These are phyloP conservation scores for Rhagoletis pomonella DNA, from an alignment of 1,140 invertebrate species.

Conservation along the genomic window DNA sequence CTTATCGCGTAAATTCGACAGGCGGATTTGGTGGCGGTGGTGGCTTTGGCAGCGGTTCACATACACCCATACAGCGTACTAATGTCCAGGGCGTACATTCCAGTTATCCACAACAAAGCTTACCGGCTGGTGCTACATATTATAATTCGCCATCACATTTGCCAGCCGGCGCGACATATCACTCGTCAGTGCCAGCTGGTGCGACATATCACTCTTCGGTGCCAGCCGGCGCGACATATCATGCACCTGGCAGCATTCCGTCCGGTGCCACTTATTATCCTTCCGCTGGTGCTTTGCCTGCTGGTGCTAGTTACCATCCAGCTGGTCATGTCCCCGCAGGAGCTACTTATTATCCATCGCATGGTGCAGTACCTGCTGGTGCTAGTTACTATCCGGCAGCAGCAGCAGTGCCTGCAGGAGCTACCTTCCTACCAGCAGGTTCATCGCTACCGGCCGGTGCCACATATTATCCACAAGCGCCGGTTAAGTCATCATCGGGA, in stretches of 20 bases:
- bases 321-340: conserved; percentile 63
- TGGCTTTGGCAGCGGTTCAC: conserved; percentile 55
- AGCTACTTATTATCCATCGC: conserved; percentile 64
- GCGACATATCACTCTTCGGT: conserved; percentile 56
- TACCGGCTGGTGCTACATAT: conserved; percentile 62
- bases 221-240: conserved; percentile 58
- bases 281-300: conserved; percentile 56
- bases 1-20: conserved; percentile 64
- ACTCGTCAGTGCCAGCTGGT: conserved; percentile 53
- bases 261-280: conserved; percentile 64
- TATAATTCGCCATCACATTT: conserved; percentile 60
- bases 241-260: conserved; percentile 54
- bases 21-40: too few relatives aligned
- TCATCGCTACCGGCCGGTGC: conserved; percentile 66
- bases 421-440: conserved; percentile 61
- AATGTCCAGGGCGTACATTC: conserved; percentile 67
- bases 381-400: conserved; percentile 60
- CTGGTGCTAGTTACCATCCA: conserved; percentile 58
- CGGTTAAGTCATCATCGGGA: conserved; percentile 64
- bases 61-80: conserved; percentile 65
- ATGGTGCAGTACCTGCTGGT: conserved; percentile 63
- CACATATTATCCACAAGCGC: conserved; percentile 68
- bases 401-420: conserved; percentile 55
- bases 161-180: conserved; percentile 64
- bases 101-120: conserved; percentile 60